Evolutionary conservation across 1,140 invertebrate genomes (phyloP).

Genomic region (Aleiodes sp.): DNA sequence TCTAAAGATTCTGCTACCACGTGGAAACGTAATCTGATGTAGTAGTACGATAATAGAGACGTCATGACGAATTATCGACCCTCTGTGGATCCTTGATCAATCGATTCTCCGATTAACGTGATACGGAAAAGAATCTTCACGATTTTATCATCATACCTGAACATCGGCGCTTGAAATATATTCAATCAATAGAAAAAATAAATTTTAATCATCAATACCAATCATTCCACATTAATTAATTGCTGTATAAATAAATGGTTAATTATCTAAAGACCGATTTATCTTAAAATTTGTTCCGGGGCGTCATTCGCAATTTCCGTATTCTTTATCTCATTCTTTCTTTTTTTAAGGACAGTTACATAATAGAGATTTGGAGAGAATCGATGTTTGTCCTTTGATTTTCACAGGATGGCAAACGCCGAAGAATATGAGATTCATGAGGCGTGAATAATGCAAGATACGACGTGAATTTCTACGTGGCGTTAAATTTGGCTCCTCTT

Average conservation of each 20-base stretch:
- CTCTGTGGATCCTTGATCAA: not conserved
- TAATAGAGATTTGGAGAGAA: not conserved
- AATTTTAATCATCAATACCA: too few species aligned
- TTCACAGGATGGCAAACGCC: not conserved
- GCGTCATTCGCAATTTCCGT: too few species aligned
- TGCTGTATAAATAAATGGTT: too few species aligned
- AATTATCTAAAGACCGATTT: too few species aligned
- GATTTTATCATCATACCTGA: too few species aligned
- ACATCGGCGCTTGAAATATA: too few species aligned
- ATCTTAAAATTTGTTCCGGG: too few species aligned
- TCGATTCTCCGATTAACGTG: not conserved
- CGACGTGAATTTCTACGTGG: constrained; percentile 5
- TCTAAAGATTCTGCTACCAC: not conserved
- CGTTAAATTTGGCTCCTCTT: constrained; percentile 11
- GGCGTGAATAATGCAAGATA: constrained; percentile 7
- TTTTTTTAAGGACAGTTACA: too few species aligned
- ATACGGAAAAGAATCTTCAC: too few species aligned
- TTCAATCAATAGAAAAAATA: too few species aligned
- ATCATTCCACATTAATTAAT: too few species aligned
- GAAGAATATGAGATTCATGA: constrained; percentile 10
- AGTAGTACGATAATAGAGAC: not conserved
- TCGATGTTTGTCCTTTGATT: constrained; percentile 9
- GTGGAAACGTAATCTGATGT: not conserved
- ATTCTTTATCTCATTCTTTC: too few species aligned
- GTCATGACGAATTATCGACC: not conserved